These are phyloP conservation scores for Acanthochromis polyacanthus DNA, from an alignment of 2,113 vertebrate genomes.

Conservation along the genomic window DNA sequence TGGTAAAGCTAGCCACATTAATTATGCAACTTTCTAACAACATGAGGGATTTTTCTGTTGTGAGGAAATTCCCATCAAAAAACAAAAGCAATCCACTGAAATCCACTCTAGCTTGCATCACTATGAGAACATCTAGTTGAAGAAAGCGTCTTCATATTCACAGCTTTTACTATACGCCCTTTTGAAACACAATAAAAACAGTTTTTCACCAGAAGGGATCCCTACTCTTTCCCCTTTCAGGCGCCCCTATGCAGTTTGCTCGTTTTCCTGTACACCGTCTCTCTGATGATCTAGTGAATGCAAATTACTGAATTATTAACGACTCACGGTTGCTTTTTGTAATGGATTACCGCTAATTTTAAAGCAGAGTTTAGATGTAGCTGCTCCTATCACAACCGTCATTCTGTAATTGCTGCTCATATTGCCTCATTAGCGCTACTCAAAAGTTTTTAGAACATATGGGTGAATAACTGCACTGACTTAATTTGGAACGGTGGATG, in stretches of 20 bases:
- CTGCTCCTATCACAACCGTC: constrained; percentile 22
- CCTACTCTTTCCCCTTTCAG: not conserved
- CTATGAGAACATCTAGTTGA: no score
- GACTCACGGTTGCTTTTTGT: constrained; percentile 18
- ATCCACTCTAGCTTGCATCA: no score
- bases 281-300: constrained; percentile 8
- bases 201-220: no score
- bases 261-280: not conserved
- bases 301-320: constrained; percentile 41
- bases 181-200: no score
- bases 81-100: no score
- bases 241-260: not conserved
- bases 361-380: constrained; percentile 31
- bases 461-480: constrained; percentile 31
- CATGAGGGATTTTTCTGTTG: no score
- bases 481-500: constrained; percentile 48
- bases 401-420: constrained; percentile 45
- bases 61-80: no score
- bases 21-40: no score
- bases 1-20: no score
- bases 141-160: no score
- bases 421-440: constrained; percentile 47
- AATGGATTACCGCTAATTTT: constrained; percentile 28
- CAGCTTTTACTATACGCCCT: no score
- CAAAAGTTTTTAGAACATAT: constrained; percentile 46